Base-by-base conservation (phyloP, 2,113 vertebrate species). In the Colinus virginianus region DNA sequence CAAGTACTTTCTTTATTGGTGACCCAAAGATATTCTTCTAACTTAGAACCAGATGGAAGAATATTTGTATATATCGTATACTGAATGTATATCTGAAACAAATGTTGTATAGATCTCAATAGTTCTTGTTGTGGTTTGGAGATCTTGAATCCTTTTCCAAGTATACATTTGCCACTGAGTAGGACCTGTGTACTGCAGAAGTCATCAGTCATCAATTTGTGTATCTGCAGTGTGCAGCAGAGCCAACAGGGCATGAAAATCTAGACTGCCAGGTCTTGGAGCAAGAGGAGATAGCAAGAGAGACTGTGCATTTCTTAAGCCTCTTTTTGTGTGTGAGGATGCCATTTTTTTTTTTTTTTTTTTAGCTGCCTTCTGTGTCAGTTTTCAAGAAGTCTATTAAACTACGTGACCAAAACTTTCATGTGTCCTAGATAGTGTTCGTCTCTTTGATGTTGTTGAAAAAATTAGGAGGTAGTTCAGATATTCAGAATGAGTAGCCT, bases 141-240 rank as follows among this genome's bases (percentile, higher is more conserved):
- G 56, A 77, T 58, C 46, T 68, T 76, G 49, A 87, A 91, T 89
- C 68, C 68, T 74, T 85, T 89, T 49, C 87, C n/a, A 74, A 80
- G 34, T 51, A 32, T 89, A 68, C 38, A n/a, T 83, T 79, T 95
- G 87, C 71, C 87, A 87, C 7, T 40, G 67, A 78, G 28, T n/a
- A 45, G 42, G 64, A 38, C 26, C 90, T 94, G 61, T 46, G 25
- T 51, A 51, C 67, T 71, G 68, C 67, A 92, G 93, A 85, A 19
- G 17, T 30, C 46, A 71, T 95, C 93, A 95, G 40, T 95, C 96
- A 91, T 84, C 55, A 89, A 42, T 59, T 90, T 93, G 28, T 92
- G 32, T 77, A 69, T 90, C 42, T 90, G 78, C 59, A 72, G 61
- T 4, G 0, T 61, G 51, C 72, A 84, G 34, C 45, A 77, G 55